These are phyloP conservation scores for Harpalus rubripes DNA, from an alignment of 2,888 invertebrate genomes.

Conservation along the genomic window DNA sequence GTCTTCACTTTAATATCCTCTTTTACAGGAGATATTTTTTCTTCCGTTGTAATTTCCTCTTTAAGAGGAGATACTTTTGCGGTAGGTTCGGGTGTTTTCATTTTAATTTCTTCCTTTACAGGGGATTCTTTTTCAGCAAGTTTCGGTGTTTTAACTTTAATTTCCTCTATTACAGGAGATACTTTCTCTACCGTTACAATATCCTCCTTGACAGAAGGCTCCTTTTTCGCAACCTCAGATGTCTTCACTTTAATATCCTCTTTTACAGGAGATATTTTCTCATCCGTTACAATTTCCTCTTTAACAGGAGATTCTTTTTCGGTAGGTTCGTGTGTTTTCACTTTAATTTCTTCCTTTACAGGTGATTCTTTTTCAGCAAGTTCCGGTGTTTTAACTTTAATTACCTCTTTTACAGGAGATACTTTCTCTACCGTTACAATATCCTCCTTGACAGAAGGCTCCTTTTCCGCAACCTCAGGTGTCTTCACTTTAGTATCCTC, in stretches of 20 bases:
- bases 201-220: constrained; percentile 35
- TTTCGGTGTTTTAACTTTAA: constrained; percentile 47
- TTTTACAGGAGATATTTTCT: constrained; percentile 33
- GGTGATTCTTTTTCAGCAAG: background rate
- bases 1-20: constrained; percentile 49
- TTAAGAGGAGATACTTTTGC: too few relatives aligned
- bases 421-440: constrained; percentile 8
- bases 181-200: background rate
- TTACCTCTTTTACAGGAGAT: constrained; percentile 41
- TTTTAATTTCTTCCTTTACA: background rate
- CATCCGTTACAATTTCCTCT: constrained; percentile 26
- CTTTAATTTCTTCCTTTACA: background rate
- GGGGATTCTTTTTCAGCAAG: constrained; percentile 7
- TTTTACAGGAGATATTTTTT: constrained; percentile 2
- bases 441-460: background rate
- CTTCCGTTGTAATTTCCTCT: background rate
- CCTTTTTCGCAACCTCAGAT: constrained; percentile 46
- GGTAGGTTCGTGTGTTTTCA: background rate
- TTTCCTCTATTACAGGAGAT: constrained; percentile 4
- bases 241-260: constrained; percentile 43
- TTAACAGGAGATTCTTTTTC: background rate
- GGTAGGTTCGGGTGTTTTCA: too few relatives aligned
- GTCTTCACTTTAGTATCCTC: constrained; percentile 33
- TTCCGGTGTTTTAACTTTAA: constrained; percentile 20
- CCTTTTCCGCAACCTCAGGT: background rate